Percentiles rank a stretch among this genome's conserved stretches.
Evolutionary conservation across 2,113 vertebrate species (phyloP).

Genomic region (Neolamprologus variostigma): DNA sequence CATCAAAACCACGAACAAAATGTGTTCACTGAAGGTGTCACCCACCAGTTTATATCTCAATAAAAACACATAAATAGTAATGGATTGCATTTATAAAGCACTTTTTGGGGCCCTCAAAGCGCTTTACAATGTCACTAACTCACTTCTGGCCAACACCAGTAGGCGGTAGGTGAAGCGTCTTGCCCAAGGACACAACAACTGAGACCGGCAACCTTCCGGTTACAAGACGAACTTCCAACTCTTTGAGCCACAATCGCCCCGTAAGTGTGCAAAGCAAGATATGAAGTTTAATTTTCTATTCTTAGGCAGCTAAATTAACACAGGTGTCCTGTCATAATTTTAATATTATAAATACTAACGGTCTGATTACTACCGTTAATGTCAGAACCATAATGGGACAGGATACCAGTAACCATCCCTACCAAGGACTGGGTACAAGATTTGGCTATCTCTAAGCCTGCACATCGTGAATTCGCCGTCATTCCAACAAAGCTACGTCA

Average conservation of each 20-base stretch:
- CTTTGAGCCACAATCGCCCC: fast-evolving
- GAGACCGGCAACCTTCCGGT: too few species aligned
- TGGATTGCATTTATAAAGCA: fast-evolving
- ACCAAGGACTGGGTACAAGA: neutral
- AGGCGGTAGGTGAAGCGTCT: fast-evolving
- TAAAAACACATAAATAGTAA: fast-evolving
- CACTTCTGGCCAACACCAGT: too few species aligned
- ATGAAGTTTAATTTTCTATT: neutral
- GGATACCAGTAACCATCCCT: neutral
- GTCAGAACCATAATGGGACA: neutral
- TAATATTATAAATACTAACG: neutral
- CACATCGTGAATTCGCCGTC: fast-evolving
- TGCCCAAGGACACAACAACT: fast-evolving
- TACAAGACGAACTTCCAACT: fast-evolving
- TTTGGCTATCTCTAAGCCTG: fast-evolving
- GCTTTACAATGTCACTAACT: fast-evolving
- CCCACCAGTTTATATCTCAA: too few species aligned
- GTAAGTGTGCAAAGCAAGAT: fast-evolving
- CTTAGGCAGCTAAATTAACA: neutral
- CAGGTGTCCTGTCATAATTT: fast-evolving
- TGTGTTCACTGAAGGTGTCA: too few species aligned
- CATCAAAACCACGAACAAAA: too few species aligned
- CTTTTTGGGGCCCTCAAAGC: too few species aligned
- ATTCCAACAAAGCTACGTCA: fast-evolving
- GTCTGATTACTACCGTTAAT: fast-evolving